phyloP scores from a whole-genome alignment of 2,888 invertebrate genomes.

The Monopis laevigella region DNA sequence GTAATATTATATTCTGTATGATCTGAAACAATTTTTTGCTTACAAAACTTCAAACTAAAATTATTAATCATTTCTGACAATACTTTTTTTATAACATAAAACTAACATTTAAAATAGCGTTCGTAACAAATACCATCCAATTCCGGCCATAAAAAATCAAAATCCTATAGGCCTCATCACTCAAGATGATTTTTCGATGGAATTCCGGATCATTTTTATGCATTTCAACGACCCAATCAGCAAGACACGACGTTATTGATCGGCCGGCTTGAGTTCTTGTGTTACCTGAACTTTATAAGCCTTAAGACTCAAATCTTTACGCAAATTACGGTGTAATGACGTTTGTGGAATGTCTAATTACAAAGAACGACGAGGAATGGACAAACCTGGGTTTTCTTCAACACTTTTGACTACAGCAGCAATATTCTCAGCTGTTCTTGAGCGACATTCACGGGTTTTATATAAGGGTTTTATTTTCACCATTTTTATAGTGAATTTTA shows the following conservation, averaged over 20 bases:
- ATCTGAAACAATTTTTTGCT: too few relatives aligned
- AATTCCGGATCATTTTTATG: slow-evolving; percentile 18
- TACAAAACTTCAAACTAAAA: too few relatives aligned
- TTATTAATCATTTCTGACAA: too few relatives aligned
- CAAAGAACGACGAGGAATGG: slow-evolving; percentile 15
- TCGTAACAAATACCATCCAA: too few relatives aligned
- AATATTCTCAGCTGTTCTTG: slow-evolving; percentile 15
- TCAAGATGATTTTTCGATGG: slow-evolving; percentile 13
- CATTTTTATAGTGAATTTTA: slow-evolving; percentile 2
- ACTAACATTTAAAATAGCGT: too few relatives aligned
- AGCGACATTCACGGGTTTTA: slow-evolving; percentile 13
- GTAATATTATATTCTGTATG: too few relatives aligned
- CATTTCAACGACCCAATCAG: slow-evolving; percentile 18
- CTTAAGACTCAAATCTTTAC: slow-evolving; percentile 16
- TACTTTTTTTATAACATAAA: too few relatives aligned
- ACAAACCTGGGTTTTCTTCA: slow-evolving; percentile 18
- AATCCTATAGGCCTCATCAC: slow-evolving; percentile 13
- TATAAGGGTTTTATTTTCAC: slow-evolving; percentile 8
- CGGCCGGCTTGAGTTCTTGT: slow-evolving; percentile 19
- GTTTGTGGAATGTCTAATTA: slow-evolving; percentile 19
- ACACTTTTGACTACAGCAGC: slow-evolving; percentile 14
- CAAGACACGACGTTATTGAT: slow-evolving; percentile 19
- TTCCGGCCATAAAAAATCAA: too few relatives aligned
- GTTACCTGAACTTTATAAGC: slow-evolving; percentile 20
- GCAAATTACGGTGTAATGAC: slow-evolving; percentile 20